Evolutionary conservation across 2,797 vertebrate species (phyloP).

Genomic region (Toxotes lorentzi): DNA sequence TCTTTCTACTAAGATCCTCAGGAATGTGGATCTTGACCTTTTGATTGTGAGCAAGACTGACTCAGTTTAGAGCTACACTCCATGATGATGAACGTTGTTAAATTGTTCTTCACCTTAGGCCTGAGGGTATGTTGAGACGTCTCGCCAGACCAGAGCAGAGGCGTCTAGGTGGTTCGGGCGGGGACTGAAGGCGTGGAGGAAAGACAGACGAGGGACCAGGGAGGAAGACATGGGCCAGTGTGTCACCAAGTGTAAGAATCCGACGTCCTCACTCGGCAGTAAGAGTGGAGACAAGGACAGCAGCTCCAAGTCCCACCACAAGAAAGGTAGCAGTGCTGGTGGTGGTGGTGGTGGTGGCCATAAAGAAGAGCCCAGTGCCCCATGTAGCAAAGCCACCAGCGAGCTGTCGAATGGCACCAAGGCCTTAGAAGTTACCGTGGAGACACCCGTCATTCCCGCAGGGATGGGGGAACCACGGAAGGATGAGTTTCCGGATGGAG

Average conservation of each 20-base stretch:
- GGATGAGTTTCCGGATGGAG: slow-evolving; percentile 84
- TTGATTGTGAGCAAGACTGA: slow-evolving; percentile 20
- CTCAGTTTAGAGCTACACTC: neutral
- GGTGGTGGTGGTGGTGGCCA: slow-evolving; percentile 81
- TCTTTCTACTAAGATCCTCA: neutral
- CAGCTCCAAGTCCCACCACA: slow-evolving; percentile 91
- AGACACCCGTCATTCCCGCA: slow-evolving; percentile 82
- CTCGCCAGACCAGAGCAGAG: slow-evolving; percentile 85
- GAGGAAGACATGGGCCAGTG: slow-evolving; percentile 97
- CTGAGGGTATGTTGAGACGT: slow-evolving; percentile 93
- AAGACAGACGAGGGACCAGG: slow-evolving; percentile 72
- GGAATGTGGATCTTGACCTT: slow-evolving; percentile 21
- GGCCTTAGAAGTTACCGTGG: slow-evolving; percentile 87
- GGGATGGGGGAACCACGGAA: slow-evolving; percentile 86
- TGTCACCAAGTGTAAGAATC: slow-evolving; percentile 99
- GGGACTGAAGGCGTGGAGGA: slow-evolving; percentile 83
- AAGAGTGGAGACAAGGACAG: slow-evolving; percentile 98
- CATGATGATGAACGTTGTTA: neutral
- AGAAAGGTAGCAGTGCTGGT: slow-evolving; percentile 83
- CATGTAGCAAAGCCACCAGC: slow-evolving; percentile 87
- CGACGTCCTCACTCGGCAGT: slow-evolving; percentile 97
- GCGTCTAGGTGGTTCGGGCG: slow-evolving; percentile 86
- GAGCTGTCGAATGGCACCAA: slow-evolving; percentile 97
- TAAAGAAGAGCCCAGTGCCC: slow-evolving; percentile 90
- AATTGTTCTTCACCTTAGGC: slow-evolving; percentile 59